These are phyloP conservation scores for Limnephilus rhombicus DNA, from an alignment of 2,888 invertebrate genomes.

Conservation along the genomic window DNA sequence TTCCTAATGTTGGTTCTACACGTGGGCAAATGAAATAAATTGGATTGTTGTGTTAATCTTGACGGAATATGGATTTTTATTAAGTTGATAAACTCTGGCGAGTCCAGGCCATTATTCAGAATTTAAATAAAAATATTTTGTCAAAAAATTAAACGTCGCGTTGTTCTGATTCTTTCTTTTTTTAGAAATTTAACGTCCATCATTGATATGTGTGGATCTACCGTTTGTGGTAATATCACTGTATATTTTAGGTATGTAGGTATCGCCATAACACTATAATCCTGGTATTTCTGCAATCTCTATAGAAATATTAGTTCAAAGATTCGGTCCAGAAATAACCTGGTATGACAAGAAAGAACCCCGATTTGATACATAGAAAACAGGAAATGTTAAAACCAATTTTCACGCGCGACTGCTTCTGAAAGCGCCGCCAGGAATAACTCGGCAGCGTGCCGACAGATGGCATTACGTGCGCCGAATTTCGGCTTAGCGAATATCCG, in stretches of 20 bases:
- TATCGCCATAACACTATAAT: not conserved
- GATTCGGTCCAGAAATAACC: not conserved
- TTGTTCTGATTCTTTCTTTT: too few relatives aligned
- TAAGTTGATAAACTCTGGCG: too few relatives aligned
- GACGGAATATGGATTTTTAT: too few relatives aligned
- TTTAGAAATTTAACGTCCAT: too few relatives aligned
- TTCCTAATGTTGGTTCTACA: too few relatives aligned
- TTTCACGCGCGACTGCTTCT: constrained; percentile 17
- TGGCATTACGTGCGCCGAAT: constrained; percentile 56
- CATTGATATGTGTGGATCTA: too few relatives aligned
- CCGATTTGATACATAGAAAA: constrained; percentile 22
- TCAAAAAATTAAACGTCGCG: too few relatives aligned
- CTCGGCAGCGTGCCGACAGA: constrained; percentile 54
- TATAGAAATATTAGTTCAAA: not conserved
- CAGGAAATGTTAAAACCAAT: constrained; percentile 40
- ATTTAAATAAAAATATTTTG: too few relatives aligned
- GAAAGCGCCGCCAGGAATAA: constrained; percentile 21
- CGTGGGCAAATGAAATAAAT: too few relatives aligned
- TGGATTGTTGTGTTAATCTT: too few relatives aligned
- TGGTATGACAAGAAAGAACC: constrained; percentile 1
- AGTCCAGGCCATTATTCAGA: too few relatives aligned
- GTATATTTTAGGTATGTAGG: not conserved
- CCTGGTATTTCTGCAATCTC: not conserved
- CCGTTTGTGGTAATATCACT: too few relatives aligned
- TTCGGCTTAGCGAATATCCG: constrained; percentile 50